Evolutionary conservation across 2,888 invertebrate genomes (phyloP).

Genomic region (Andrena hattorfiana): DNA sequence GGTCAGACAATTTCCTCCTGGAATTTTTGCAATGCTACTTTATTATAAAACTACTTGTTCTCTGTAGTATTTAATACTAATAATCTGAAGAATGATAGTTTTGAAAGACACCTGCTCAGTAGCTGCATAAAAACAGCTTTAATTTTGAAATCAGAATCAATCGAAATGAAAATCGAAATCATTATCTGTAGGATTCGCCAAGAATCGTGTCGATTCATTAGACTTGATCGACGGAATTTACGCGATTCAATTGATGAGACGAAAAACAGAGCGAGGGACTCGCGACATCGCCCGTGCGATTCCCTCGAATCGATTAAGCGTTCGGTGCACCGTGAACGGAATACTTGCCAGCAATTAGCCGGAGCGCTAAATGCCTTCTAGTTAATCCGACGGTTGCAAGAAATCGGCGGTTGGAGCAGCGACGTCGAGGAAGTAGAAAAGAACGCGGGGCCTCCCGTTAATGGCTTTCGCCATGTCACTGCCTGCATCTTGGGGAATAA

Average conservation of each 20-base stretch:
- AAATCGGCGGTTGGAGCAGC: conserved; percentile 65
- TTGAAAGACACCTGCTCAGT: no score
- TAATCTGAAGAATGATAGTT: no score
- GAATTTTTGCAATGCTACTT: not conserved
- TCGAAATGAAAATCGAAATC: no score
- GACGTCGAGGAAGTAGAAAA: conserved; percentile 68
- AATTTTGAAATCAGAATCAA: no score
- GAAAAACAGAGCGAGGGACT: conserved; percentile 37
- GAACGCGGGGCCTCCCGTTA: conserved; percentile 73
- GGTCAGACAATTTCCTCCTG: not conserved
- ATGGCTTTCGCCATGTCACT: conserved; percentile 67
- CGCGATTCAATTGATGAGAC: not conserved
- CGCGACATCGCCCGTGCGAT: conserved; percentile 57
- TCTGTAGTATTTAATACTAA: no score
- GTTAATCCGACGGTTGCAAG: conserved; percentile 72
- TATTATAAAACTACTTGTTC: no score
- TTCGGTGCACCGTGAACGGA: conserved; percentile 71
- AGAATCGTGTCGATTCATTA: not conserved
- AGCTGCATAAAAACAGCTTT: no score
- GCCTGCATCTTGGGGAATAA: conserved; percentile 58
- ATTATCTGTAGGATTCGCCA: not conserved
- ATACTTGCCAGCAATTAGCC: conserved; percentile 80
- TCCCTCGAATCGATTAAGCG: conserved; percentile 79
- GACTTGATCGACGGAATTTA: conserved; percentile 15
- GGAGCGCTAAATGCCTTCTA: conserved; percentile 78